Evolutionary conservation across 2,888 invertebrate genomes (phyloP).

Genomic region (Microdon myrmicae): DNA sequence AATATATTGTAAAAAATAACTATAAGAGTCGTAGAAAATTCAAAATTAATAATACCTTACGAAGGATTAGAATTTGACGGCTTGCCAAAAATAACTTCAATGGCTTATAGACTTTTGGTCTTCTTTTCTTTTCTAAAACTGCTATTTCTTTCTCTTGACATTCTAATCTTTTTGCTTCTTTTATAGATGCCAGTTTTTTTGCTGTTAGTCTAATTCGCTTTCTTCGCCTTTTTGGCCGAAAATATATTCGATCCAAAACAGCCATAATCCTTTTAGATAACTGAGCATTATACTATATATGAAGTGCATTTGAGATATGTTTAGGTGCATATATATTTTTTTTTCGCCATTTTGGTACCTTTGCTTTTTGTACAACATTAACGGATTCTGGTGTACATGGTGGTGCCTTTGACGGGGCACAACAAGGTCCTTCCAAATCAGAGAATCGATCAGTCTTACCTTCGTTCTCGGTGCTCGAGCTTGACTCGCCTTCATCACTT

Average conservation of each 20-base stretch:
- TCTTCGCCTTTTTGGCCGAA: conserved; percentile 48
- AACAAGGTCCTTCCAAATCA: conserved; percentile 65
- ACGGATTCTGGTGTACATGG: conserved; percentile 76
- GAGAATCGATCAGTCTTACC: conserved; percentile 64
- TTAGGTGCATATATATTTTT: background rate
- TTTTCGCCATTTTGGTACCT: conserved; percentile 55
- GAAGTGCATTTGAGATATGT: conserved; percentile 1
- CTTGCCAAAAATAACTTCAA: conserved; percentile 25
- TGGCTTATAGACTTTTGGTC: conserved; percentile 18
- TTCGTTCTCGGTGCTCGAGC: conserved; percentile 77
- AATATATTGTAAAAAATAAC: background rate
- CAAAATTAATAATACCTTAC: conserved; percentile 23
- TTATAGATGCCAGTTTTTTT: background rate
- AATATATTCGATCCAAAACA: conserved; percentile 62
- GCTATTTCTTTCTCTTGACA: background rate
- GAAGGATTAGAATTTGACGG: conserved; percentile 20
- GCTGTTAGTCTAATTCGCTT: background rate
- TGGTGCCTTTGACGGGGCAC: conserved; percentile 70
- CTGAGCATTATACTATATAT: conserved; percentile 57
- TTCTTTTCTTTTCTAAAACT: conserved; percentile 4
- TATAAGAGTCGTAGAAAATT: background rate
- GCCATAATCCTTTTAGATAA: conserved; percentile 62
- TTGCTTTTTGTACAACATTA: conserved; percentile 60
- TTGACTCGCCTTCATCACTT: conserved; percentile 85
- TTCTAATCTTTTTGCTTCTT: conserved; percentile 1